These are phyloP conservation scores for Gadus chalcogrammus DNA, from an alignment of 2,113 vertebrate species.

Conservation along the genomic window DNA sequence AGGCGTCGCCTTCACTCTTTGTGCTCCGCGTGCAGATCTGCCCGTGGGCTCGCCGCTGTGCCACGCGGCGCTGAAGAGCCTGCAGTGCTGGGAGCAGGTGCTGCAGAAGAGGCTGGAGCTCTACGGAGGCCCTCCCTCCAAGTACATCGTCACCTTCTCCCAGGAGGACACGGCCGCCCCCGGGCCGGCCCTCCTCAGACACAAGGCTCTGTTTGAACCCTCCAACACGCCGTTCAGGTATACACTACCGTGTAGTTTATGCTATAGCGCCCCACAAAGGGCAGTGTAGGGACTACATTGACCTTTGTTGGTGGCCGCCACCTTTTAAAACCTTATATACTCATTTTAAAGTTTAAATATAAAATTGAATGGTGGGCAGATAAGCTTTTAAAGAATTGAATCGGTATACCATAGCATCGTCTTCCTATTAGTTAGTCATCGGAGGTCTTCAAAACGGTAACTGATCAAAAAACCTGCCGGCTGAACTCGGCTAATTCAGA, in stretches of 20 bases:
- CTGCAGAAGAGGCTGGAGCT: conserved; percentile 88
- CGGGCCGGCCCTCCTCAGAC: conserved; percentile 91
- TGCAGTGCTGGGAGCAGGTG: conserved; percentile 97
- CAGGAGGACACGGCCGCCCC: conserved; percentile 79
- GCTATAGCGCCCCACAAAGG: no score
- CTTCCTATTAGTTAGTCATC: neutral
- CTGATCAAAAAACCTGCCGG: neutral
- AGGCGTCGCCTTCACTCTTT: neutral
- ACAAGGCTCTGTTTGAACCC: conserved; percentile 92
- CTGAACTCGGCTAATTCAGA: neutral
- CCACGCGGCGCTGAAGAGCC: conserved; percentile 87
- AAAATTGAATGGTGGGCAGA: no score
- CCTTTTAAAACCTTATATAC: no score
- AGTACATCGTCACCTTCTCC: conserved; percentile 82
- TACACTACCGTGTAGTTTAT: no score
- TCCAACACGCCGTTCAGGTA: conserved; percentile 95
- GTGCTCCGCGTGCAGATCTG: conserved; percentile 76
- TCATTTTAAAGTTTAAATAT: no score
- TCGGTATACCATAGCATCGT: no score
- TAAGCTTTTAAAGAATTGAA: no score
- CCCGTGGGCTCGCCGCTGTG: conserved; percentile 93
- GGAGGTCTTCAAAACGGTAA: neutral
- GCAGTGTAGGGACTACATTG: no score
- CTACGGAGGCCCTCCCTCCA: conserved; percentile 85
- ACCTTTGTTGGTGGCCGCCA: no score